Conservation (phyloP, 1,140 invertebrate genomes). For the Solen grandis region DNA sequence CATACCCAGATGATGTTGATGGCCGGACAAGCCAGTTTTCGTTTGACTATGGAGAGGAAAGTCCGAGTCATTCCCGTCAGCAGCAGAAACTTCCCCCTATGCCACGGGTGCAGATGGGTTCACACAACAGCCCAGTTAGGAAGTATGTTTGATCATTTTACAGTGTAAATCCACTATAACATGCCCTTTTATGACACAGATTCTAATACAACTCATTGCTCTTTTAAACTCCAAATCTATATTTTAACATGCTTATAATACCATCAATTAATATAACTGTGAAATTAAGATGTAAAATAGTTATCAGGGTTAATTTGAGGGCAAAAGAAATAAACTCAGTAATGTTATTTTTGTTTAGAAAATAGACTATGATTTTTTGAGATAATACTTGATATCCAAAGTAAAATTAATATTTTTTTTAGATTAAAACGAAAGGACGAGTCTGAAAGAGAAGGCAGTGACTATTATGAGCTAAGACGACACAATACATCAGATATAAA, state of each 20-base stretch:
- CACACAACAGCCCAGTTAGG: conserved; percentile 39
- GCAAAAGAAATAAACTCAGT: not conserved
- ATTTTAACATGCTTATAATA: not conserved
- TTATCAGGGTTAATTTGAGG: not conserved
- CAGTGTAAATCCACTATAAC: not conserved
- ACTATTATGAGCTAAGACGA: conserved; percentile 20
- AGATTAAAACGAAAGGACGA: conserved; percentile 31
- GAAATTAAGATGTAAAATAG: not conserved
- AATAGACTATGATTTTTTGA: not conserved
- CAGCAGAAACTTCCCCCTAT: not conserved
- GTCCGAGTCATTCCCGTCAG: not conserved
- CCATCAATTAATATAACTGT: not conserved
- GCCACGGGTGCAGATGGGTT: conserved; percentile 27
- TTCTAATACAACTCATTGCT: no score
- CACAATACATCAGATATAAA: conserved; percentile 41
- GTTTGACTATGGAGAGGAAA: conserved; percentile 19
- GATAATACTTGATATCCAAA: no score
- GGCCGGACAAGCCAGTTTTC: conserved; percentile 42
- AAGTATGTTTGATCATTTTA: conserved; percentile 5
- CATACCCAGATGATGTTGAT: not conserved
- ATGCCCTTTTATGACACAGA: no score
- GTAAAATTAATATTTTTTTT: no score
- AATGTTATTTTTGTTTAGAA: not conserved
- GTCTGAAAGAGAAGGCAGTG: conserved; percentile 5
- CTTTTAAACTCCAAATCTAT: no score